phyloP scores from a whole-genome alignment of 2,113 vertebrate species.

The Craseonycteris thonglongyai region DNA sequence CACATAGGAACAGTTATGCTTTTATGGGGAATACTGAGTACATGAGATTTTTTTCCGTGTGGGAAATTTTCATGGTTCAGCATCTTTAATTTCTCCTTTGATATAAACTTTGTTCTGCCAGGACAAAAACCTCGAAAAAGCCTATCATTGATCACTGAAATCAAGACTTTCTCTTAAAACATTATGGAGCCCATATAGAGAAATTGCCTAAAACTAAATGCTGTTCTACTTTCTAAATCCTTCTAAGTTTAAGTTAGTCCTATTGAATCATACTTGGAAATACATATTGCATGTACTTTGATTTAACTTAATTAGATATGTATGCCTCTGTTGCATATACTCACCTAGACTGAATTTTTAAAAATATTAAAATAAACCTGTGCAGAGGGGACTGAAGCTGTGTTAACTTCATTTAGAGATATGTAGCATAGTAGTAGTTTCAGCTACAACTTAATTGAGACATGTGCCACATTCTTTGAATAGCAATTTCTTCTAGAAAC shows the following conservation, averaged over 20 bases:
- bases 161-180: neutral
- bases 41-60: neutral
- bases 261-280: neutral
- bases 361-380: neutral
- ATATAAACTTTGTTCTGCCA: neutral
- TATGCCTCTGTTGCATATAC: neutral
- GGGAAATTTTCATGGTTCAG: neutral
- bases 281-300: neutral
- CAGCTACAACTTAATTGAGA: neutral
- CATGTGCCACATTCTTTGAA: neutral
- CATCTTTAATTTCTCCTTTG: slow-evolving; percentile 8
- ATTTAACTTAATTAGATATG: neutral
- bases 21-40: neutral
- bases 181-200: neutral
- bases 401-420: neutral
- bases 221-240: neutral
- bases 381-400: neutral
- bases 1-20: neutral
- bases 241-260: neutral
- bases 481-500: neutral
- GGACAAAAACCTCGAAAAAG: neutral
- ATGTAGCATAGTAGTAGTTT: neutral
- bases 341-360: neutral
- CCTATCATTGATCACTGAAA: slow-evolving; percentile 2
- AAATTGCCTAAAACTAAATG: neutral